Base-by-base conservation (phyloP, 2,113 vertebrate species). In the Gasterosteus nipponicus region DNA sequence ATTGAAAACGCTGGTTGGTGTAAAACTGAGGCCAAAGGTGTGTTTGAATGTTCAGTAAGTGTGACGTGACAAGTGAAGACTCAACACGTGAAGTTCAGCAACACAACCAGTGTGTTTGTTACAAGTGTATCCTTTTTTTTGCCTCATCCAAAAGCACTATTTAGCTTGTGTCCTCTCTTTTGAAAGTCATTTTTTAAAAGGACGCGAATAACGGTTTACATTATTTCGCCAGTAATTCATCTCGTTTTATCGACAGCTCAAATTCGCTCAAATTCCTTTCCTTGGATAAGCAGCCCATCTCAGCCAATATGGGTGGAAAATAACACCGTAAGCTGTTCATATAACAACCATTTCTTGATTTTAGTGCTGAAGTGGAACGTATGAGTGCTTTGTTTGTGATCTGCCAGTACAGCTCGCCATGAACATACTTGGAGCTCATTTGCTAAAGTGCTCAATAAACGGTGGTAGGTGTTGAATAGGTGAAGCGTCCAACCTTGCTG, bases 401-500 rank as follows among this genome's bases (percentile, higher is more conserved):
- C 19, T 51, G 29, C 10, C 5, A 11, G 5, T 60, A 3, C 1
- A 33, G 3, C 11, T 8, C 33, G 41, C 46, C 33, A 29, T 44
- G 35, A 51, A 44, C 31, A 69, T 10, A 14, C n/a, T 14, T n/a
- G 16, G 5, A 29, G 19, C 31, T 58, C 22, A 31, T 65, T 60
- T 58, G 39, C 41, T 66, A 67, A 72, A 22, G 22, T 10, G 47
- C 49, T 35, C n/a, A 14, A 60, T 15, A 59, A 56, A 54, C 31
- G 35, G 19, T 8, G 31, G 73, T 3, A 65, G 22, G 42, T 59
- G 80, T 54, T 42, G 58, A 64, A 75, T 18, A 35, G 73, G 38
- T 76, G 44, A 75, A 64, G 69, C 11, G 72, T 54, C 94, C 77
- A 69, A 97, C 96, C 95, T 96, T 95, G 88, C 94, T 94, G 83